phyloP scores from a whole-genome alignment of 37 sponge, comb jelly and placozoan species.

The Axinella damicornis region DNA sequence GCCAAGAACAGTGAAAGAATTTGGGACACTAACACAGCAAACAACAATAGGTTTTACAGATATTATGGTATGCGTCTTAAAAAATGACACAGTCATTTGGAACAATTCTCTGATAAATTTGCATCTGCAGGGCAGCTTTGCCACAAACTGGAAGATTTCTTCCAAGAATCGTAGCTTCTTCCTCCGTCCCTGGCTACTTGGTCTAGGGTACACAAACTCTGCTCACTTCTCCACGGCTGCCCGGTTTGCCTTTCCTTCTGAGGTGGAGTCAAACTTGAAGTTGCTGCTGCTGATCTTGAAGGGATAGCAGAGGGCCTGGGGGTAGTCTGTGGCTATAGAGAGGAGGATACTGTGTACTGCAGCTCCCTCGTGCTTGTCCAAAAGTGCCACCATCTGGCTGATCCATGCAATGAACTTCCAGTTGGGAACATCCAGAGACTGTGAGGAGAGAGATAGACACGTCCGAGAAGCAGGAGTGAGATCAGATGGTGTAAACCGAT shows the following conservation, averaged over 20 bases:
- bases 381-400: conserved; percentile 92
- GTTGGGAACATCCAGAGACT: conserved; percentile 70
- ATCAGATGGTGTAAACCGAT: no score
- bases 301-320: conserved; percentile 90
- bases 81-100: neutral
- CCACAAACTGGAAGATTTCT: neutral
- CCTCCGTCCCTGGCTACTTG: no score
- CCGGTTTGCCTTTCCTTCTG: conserved; percentile 23
- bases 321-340: conserved; percentile 83
- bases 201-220: neutral
- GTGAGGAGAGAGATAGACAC: no score
- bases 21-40: no score
- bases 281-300: conserved; percentile 84
- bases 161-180: no score
- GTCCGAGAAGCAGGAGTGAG: no score
- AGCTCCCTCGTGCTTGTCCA: conserved; percentile 86
- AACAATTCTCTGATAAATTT: neutral
- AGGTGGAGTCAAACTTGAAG: conserved; percentile 73
- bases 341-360: conserved; percentile 83
- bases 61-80: no score
- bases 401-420: conserved; percentile 99
- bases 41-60: neutral
- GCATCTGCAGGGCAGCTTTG: no score
- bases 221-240: conserved; percentile 58
- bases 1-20: no score